A percentile compares a stretch with the other conserved stretches of the same genome.
Conservation (phyloP, 2,113 vertebrate species). For the Oreocharis arfaki region DNA sequence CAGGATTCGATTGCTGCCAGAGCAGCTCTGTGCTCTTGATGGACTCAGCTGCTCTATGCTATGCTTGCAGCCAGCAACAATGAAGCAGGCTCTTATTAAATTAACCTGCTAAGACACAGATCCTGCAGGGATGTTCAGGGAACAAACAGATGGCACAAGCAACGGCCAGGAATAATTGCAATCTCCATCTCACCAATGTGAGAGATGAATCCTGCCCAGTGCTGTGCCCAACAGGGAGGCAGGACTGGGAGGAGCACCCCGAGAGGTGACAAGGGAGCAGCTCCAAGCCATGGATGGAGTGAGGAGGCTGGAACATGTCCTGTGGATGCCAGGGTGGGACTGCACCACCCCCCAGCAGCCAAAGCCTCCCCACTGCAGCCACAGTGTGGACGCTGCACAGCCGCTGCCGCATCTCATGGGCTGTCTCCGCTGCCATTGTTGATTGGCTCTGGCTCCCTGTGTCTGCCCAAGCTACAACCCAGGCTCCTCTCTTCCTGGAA, state of each 20-base stretch:
- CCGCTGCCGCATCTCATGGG: background rate
- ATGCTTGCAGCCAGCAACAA: constrained; percentile 1
- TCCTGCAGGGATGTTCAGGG: background rate
- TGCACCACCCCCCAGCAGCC: background rate
- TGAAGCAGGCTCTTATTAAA: constrained; percentile 22
- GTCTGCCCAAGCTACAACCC: background rate
- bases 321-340: rapidly evolving
- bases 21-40: background rate
- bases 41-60: background rate
- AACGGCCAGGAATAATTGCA: background rate
- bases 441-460: background rate
- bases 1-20: background rate
- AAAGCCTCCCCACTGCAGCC: background rate
- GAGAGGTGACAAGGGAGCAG: background rate
- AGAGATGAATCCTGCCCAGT: background rate
- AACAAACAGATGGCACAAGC: constrained; percentile 2
- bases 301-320: background rate
- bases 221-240: background rate
- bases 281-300: background rate
- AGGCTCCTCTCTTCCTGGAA: background rate
- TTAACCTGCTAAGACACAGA: constrained; percentile 25
- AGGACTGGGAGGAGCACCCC: background rate
- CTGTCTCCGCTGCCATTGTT: background rate
- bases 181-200: background rate
- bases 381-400: rapidly evolving